Conservation (phyloP, 2,113 vertebrate genomes). For the Columba janthina region DNA sequence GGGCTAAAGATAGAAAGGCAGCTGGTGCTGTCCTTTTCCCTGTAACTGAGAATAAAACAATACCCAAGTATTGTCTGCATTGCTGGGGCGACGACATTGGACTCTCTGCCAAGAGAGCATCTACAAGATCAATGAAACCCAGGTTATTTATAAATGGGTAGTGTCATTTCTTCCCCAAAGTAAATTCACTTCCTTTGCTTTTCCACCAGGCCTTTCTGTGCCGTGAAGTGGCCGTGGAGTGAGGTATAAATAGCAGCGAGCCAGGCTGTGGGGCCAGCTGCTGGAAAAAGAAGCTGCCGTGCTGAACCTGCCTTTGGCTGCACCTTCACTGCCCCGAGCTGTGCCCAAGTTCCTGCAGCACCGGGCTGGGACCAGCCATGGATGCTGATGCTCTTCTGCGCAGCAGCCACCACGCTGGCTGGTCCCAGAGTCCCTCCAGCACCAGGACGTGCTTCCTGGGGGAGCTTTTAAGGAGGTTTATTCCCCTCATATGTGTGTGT, state of each 20-base stretch:
- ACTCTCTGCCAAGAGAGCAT: slow-evolving; percentile 55
- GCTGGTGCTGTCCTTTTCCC: slow-evolving; percentile 79
- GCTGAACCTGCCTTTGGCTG: neutral
- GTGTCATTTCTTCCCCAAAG: slow-evolving; percentile 68
- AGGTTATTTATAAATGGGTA: slow-evolving; percentile 56
- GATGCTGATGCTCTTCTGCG: neutral
- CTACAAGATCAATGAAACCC: slow-evolving; percentile 60
- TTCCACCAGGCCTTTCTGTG: slow-evolving; percentile 9
- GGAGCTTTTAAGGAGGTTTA: neutral
- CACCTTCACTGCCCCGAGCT: fast-evolving
- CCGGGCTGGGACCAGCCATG: fast-evolving
- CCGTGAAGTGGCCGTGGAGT: neutral
- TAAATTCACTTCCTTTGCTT: slow-evolving; percentile 58
- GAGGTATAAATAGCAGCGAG: neutral
- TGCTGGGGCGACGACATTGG: slow-evolving; percentile 65
- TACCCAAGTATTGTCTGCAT: slow-evolving; percentile 77
- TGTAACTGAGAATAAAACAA: slow-evolving; percentile 76
- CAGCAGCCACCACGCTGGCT: fast-evolving
- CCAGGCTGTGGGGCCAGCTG: neutral
- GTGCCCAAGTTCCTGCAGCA: neutral
- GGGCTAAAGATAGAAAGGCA: slow-evolving; percentile 80
- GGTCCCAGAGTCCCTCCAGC: neutral
- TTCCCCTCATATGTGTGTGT: too few species aligned
- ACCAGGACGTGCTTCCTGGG: neutral
- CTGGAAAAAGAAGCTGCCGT: fast-evolving